Conservation (phyloP, 1,140 invertebrate species). For the Zophobas morio region DNA sequence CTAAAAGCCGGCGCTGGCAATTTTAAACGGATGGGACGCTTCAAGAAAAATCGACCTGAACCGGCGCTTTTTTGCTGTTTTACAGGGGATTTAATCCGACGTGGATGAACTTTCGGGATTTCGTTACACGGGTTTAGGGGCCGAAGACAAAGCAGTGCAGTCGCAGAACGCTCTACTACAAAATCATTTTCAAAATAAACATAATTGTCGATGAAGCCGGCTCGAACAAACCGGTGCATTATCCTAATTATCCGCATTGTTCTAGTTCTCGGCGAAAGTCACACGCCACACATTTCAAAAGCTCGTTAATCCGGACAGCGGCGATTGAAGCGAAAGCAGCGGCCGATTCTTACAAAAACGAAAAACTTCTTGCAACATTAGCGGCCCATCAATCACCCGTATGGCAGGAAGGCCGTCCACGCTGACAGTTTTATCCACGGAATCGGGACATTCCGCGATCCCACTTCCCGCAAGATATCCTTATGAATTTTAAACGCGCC, state of each 20-base stretch:
- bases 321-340: slow-evolving; percentile 19
- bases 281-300: slow-evolving; percentile 6
- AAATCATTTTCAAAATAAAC: too few species aligned
- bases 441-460: slow-evolving; percentile 3
- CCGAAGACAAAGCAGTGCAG: too few species aligned
- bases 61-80: background rate
- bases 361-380: slow-evolving; percentile 26
- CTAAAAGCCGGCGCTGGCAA: slow-evolving; percentile 24
- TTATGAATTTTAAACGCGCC: slow-evolving; percentile 7
- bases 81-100: background rate
- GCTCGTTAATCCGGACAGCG: slow-evolving; percentile 17
- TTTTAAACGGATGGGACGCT: slow-evolving; percentile 18
- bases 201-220: too few species aligned
- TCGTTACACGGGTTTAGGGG: too few species aligned
- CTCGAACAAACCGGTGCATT: too few species aligned
- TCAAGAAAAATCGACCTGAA: background rate
- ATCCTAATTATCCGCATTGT: too few species aligned
- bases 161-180: too few species aligned
- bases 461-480: background rate
- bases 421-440: slow-evolving; percentile 17
- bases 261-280: too few species aligned
- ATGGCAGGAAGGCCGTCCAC: slow-evolving; percentile 12
- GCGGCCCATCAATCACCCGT: slow-evolving; percentile 21
- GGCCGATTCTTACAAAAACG: slow-evolving; percentile 13
- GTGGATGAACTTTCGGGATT: background rate